Evolutionary conservation across 2,888 invertebrate species (phyloP).

Genomic region (Philaethria dido): DNA sequence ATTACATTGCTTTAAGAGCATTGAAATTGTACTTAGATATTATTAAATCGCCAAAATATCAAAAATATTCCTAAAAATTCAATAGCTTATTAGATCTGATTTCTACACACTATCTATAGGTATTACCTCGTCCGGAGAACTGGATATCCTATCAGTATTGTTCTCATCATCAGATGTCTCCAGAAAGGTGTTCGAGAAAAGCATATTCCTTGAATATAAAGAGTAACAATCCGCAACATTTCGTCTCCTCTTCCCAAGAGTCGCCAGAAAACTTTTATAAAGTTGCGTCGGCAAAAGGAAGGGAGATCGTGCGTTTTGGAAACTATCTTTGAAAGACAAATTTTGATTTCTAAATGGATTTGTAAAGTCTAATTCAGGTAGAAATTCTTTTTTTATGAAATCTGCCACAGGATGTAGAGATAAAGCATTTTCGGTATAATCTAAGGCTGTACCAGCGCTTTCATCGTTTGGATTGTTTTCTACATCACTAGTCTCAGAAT

Average conservation of each 20-base stretch:
- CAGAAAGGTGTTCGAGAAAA: constrained; percentile 76
- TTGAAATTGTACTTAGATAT: neutral
- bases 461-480: constrained; percentile 70
- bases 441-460: constrained; percentile 60
- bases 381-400: constrained; percentile 79
- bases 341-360: constrained; percentile 76
- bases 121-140: constrained; percentile 81
- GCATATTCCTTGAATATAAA: constrained; percentile 81
- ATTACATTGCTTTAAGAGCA: neutral
- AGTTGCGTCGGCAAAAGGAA: constrained; percentile 90
- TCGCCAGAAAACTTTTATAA: constrained; percentile 91
- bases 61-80: neutral
- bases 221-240: constrained; percentile 78
- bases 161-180: constrained; percentile 78
- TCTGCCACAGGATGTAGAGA: constrained; percentile 74
- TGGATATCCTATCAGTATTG: constrained; percentile 67
- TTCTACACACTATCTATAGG: neutral
- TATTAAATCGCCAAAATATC: neutral
- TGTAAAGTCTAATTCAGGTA: constrained; percentile 74
- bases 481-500: constrained; percentile 74
- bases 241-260: constrained; percentile 76
- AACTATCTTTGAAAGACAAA: constrained; percentile 70
- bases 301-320: constrained; percentile 69
- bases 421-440: constrained; percentile 72
- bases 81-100: neutral